These are phyloP conservation scores for Heterodera schachtii DNA, from an alignment of 1,140 invertebrate species.

Conservation along the genomic window DNA sequence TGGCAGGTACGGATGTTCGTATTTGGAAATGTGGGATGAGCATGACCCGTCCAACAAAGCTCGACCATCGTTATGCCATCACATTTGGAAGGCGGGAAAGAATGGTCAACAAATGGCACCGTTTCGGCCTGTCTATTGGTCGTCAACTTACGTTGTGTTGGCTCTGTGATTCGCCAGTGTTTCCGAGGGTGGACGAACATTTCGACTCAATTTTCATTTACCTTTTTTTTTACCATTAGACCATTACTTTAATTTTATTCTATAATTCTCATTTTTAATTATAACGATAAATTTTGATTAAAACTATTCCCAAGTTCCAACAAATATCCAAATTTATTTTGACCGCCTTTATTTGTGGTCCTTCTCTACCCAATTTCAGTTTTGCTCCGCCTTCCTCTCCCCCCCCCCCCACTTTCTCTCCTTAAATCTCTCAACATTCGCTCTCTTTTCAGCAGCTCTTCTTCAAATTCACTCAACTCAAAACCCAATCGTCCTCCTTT, in stretches of 20 bases:
- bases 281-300: too few relatives aligned
- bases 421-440: background rate
- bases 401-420: too few relatives aligned
- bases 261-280: too few relatives aligned
- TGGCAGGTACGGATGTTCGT: slow-evolving; percentile 55
- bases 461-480: background rate
- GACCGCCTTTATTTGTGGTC: too few relatives aligned
- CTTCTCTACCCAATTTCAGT: too few relatives aligned
- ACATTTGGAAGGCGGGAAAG: slow-evolving; percentile 27
- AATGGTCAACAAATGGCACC: slow-evolving; percentile 9
- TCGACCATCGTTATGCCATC: slow-evolving; percentile 38
- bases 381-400: too few relatives aligned
- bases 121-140: slow-evolving; percentile 13
- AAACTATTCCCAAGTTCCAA: too few relatives aligned
- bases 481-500: background rate
- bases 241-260: too few relatives aligned
- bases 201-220: too few relatives aligned
- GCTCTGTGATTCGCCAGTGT: background rate
- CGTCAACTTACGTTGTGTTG: slow-evolving; percentile 18
- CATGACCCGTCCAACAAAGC: slow-evolving; percentile 52
- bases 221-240: too few relatives aligned
- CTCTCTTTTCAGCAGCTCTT: background rate
- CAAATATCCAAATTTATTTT: too few relatives aligned
- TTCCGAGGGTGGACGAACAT: too few relatives aligned
- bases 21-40: slow-evolving; percentile 62